Percentiles rank a stretch among this genome's conserved stretches.
phyloP scores from a whole-genome alignment of 1,140 invertebrate species.

The Harlomillsia oculata region DNA sequence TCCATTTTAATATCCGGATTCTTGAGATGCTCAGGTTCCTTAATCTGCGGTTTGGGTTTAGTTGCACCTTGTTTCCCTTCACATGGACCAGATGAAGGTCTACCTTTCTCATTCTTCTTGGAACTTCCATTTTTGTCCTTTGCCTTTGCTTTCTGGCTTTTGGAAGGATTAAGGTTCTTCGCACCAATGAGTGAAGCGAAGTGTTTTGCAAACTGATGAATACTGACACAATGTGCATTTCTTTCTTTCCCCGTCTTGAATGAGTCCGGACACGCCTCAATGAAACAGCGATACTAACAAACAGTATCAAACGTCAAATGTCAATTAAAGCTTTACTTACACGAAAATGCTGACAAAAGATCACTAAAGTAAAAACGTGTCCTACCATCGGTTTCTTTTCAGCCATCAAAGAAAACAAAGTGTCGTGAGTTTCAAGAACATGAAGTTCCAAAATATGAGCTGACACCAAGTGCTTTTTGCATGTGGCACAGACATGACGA shows the following conservation, averaged over 20 bases:
- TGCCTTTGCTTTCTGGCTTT: no score
- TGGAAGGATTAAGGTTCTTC: no score
- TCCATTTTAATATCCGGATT: no score
- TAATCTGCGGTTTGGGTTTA: no score
- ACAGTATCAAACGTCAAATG: conserved; percentile 22
- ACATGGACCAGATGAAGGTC: no score
- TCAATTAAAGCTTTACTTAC: not conserved
- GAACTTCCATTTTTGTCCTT: not conserved
- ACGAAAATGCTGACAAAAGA: not conserved
- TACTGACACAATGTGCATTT: conserved; percentile 49
- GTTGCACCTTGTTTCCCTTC: no score
- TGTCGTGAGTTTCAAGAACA: conserved; percentile 57
- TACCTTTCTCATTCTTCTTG: not conserved
- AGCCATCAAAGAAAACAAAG: conserved; percentile 54
- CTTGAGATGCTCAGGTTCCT: no score
- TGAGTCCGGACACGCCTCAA: conserved; percentile 52
- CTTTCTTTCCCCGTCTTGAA: conserved; percentile 48
- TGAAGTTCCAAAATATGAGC: conserved; percentile 59
- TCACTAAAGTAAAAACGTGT: conserved; percentile 7
- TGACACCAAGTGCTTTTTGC: conserved; percentile 51
- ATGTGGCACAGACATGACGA: conserved; percentile 44
- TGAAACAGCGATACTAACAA: conserved; percentile 55
- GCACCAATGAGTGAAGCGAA: no score
- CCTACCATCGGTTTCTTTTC: conserved; percentile 53
- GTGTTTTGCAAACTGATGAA: conserved; percentile 55